A percentile compares a stretch with the other conserved stretches of the same genome.
These are phyloP conservation scores for Muricea muricata DNA, from an alignment of 92 coral and sea anemone species.

Conservation along the genomic window DNA sequence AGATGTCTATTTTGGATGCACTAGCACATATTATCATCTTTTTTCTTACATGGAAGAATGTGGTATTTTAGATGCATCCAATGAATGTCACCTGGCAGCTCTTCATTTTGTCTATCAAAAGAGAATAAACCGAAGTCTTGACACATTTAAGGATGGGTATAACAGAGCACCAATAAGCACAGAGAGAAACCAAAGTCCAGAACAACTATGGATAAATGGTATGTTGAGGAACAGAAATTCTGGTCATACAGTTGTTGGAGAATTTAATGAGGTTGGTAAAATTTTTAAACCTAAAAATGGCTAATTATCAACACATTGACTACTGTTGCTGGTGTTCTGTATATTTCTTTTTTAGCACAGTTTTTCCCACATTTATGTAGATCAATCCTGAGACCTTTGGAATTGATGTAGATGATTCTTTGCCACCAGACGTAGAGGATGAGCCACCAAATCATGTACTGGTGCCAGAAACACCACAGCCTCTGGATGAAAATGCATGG, in stretches of 20 bases:
- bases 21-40: neutral
- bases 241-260: neutral
- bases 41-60: neutral
- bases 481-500: conserved; percentile 13
- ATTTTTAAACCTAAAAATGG: too few species aligned
- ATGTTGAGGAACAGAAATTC: conserved; percentile 10
- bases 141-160: neutral
- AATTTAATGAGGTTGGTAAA: neutral
- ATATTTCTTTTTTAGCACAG: too few species aligned
- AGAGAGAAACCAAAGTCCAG: neutral
- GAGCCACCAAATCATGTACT: neutral
- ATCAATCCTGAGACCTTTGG: neutral
- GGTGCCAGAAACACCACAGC: neutral
- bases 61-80: neutral
- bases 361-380: too few species aligned
- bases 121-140: neutral
- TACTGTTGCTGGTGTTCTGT: too few species aligned
- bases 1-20: neutral
- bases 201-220: neutral
- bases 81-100: neutral
- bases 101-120: neutral
- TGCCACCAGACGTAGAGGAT: neutral
- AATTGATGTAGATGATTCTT: neutral
- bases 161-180: conserved; percentile 5
- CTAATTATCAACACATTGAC: too few species aligned